These are phyloP conservation scores for Drosophila ambigua DNA, from an alignment of 1,140 invertebrate species.

Conservation along the genomic window DNA sequence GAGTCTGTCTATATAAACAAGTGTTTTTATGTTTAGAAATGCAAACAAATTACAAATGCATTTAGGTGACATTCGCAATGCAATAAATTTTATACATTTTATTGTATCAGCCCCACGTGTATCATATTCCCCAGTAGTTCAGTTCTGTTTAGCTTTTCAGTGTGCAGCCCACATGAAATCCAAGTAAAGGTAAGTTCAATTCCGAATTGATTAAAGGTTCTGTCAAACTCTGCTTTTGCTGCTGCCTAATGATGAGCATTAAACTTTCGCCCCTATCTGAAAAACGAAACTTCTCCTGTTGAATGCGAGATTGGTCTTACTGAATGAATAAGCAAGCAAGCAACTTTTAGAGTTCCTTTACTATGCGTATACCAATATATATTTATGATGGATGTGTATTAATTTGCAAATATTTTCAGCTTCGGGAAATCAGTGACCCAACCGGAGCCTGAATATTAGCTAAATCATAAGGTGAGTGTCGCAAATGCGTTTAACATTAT, in stretches of 20 bases:
- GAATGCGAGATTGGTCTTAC: conserved; percentile 72
- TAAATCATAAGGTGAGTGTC: conserved; percentile 18
- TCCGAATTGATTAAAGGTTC: not conserved
- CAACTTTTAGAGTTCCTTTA: not conserved
- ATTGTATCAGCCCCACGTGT: conserved; percentile 42
- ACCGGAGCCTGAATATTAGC: not conserved
- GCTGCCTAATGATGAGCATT: conserved; percentile 48
- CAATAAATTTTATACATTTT: conserved; percentile 72
- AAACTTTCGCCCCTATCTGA: conserved; percentile 64
- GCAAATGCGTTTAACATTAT: not conserved
- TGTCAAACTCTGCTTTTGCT: conserved; percentile 8
- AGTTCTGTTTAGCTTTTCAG: conserved; percentile 19
- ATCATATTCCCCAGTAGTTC: conserved; percentile 14
- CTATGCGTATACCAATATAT: not conserved
- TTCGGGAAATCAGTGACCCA: not conserved
- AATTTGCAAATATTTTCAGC: conserved; percentile 2
- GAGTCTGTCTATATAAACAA: conserved; percentile 5
- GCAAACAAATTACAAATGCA: conserved; percentile 56
- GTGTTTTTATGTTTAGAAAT: conserved; percentile 50
- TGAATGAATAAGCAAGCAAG: conserved; percentile 41
- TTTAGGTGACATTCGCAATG: conserved; percentile 80
- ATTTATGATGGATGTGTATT: not conserved
- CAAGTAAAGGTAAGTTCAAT: conserved; percentile 51
- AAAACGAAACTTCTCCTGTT: conserved; percentile 54
- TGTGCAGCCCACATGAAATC: not conserved